Base-by-base conservation (phyloP, 2,888 invertebrate species). In the Orchesella flavescens region DNA sequence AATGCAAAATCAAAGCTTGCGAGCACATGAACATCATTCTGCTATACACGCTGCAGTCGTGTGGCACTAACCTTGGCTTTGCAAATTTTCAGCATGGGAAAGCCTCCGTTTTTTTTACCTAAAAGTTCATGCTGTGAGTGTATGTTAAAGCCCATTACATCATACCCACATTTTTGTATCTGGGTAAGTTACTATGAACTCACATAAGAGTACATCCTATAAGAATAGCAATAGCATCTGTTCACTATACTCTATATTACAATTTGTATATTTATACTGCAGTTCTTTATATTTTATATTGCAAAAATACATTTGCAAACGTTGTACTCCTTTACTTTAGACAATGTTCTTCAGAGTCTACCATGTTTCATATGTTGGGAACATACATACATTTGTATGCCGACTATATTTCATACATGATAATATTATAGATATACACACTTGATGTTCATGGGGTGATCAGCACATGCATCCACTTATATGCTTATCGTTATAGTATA, bases 1-100 rank as follows among this genome's bases (percentile, higher is more conserved):
- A 34, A 34, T 34, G 34, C 34, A 34, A 4, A 34, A 34, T 34
- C 34, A 34, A 34, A 34, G n/a, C 34, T 34, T 19, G 15, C 7
- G 59, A 69, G 34, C 77, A 78, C 77, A 78, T 78, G 77, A 61
- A 49, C 46, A 69, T 61, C 76, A 68, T 34, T 43, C 65, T 55
- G 24, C 23, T 43, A 21, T 17, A 19, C 77, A 78, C 77, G 77
- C 61, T 24, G 49, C 10, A 46, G 34, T 12, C 69, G 34, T 21
- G 55, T 77, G 77, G 19, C n/a, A 57, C 57, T 57, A 57, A 57
- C 57, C 57, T 57, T 57, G 57, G 57, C n/a, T n/a, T 57, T n/a
- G 57, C 19, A 57, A 57, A 3, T 17, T 9, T 5, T 10, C 57
- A 57, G 57, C 17, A 57, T 57, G 17, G n/a, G 17, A 53, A 57